Percentiles rank a stretch among this genome's conserved stretches.
phyloP scores from a whole-genome alignment of 2,888 invertebrate genomes.

The Elmis aenea region DNA sequence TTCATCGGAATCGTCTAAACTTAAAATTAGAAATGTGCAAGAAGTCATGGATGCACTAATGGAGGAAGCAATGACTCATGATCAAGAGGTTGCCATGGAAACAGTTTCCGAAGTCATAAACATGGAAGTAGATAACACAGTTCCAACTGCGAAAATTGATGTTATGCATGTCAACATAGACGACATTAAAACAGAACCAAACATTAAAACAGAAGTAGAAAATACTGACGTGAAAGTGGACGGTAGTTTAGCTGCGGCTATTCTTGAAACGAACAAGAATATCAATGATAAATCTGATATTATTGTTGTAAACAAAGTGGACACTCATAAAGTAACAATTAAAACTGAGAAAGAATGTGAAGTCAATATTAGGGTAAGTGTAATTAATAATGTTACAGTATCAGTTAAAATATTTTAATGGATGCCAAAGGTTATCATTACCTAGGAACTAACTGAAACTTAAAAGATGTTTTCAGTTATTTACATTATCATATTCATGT shows the following conservation, averaged over 20 bases:
- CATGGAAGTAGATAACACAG: constrained; percentile 9
- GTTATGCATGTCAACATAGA: no score
- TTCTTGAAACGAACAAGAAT: no score
- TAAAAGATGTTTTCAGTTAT: no score
- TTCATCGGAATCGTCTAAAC: constrained; percentile 13
- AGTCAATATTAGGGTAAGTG: constrained; percentile 28
- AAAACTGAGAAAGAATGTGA: no score
- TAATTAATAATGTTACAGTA: not conserved
- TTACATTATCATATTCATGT: no score
- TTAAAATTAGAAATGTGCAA: constrained; percentile 37
- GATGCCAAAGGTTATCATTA: no score
- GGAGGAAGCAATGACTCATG: constrained; percentile 46
- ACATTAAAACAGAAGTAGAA: constrained; percentile 5
- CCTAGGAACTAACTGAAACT: no score
- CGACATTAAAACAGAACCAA: constrained; percentile 17
- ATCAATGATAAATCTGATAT: constrained; percentile 11
- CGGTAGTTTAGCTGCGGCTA: no score
- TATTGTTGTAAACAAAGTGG: not conserved
- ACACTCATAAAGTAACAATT: no score
- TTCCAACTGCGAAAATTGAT: constrained; percentile 8
- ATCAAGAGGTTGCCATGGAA: constrained; percentile 26
- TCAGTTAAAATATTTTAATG: no score
- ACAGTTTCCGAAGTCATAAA: constrained; percentile 36
- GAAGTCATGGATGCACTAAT: constrained; percentile 49
- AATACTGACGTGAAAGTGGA: constrained; percentile 7